Evolutionary conservation across 2,113 vertebrate species (phyloP).

Genomic region (Semnornis frantzii): DNA sequence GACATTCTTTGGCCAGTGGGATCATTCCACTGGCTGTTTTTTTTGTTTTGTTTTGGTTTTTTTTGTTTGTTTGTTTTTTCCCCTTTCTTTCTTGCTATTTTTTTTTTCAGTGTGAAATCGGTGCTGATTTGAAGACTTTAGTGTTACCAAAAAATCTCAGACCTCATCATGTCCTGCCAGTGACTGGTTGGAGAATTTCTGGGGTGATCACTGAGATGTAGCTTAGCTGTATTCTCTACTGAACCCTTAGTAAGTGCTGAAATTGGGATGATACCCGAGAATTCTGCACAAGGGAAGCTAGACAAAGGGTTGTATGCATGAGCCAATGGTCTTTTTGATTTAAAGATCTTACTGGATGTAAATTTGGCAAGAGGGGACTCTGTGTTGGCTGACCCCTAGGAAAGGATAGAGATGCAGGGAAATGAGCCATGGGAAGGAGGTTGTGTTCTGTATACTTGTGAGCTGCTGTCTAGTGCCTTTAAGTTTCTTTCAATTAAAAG

Average conservation of each 20-base stretch:
- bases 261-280: background rate
- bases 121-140: background rate
- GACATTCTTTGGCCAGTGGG: background rate
- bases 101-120: background rate
- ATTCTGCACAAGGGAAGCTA: background rate
- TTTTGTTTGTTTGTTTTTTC: background rate
- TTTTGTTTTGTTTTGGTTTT: background rate
- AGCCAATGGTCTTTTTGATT: background rate
- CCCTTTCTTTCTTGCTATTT: background rate
- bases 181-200: background rate
- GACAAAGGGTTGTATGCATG: background rate
- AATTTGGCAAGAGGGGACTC: background rate
- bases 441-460: background rate
- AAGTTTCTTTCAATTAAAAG: slow-evolving; percentile 48
- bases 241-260: background rate
- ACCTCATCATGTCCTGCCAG: background rate
- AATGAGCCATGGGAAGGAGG: background rate
- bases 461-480: slow-evolving; percentile 35
- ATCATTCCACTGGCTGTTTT: background rate
- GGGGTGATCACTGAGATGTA: background rate
- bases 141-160: background rate
- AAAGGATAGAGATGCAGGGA: background rate
- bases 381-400: background rate
- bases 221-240: background rate
- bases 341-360: background rate